Base-by-base conservation (phyloP, 2,797 vertebrate species). In the Etheostoma nigrum region DNA sequence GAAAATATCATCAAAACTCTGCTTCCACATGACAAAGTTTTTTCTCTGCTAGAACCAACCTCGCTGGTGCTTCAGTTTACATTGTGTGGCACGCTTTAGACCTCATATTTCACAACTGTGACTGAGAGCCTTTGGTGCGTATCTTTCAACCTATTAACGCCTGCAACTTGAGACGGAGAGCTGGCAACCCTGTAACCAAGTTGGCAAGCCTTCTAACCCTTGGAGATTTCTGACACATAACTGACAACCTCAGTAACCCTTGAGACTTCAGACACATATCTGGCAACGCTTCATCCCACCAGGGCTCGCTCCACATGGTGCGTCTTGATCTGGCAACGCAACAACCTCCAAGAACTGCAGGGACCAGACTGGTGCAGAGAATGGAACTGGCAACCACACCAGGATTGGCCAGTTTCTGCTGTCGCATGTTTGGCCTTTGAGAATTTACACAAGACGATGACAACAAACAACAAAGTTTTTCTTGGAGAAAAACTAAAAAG, bases 141-240 rank as follows among this genome's bases (percentile, higher is more conserved):
- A 53, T 40, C 79, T 64, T 79, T 59, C 79, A 75, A 33, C 44
- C 16, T 7, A 30, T 57, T 60, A 65, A 51, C 2, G 33, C 44
- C 67, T 45, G 59, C 51, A 23, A 23, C 63, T 9, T 6, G 71
- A 84, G 72, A 42, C 64, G 36, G 36, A 3, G 72, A 82, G 53
- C 76, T 85, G 80, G 83, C 72, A 89, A 59, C 73, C 54, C 53
- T 1, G 69, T n/a, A 15, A 12, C 68, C 40, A 69, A 68, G 62
- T 51, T 89, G 87, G 83, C 85, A 83, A n/a, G 47, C 72, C 52
- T 45, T 58, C 67, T 48, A 45, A 68, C 74, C 58, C 72, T 3
- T 11, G 71, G 79, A 83, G 80, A 74, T 84, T 86, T 81, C 79
- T 79, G 88, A 90, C 86, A 79, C 74, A 76, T 78, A 81, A 86